phyloP scores from a whole-genome alignment of 1,140 invertebrate species.

The Panonychus citri region DNA sequence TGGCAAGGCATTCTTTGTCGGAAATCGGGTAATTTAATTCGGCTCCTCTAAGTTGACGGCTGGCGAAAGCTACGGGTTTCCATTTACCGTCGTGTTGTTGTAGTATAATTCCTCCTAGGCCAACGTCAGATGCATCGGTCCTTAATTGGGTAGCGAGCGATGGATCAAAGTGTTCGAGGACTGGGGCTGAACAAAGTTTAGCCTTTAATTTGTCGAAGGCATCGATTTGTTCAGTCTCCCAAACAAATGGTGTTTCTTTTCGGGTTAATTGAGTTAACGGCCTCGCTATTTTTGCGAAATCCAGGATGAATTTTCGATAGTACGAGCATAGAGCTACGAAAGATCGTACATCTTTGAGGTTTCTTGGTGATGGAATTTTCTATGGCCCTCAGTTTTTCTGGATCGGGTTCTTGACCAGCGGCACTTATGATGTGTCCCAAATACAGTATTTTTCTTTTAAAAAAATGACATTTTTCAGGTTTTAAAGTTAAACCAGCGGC shows the following conservation, averaged over 20 bases:
- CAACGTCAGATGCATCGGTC: background rate
- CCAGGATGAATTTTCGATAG: background rate
- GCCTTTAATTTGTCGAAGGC: background rate
- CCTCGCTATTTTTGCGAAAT: background rate
- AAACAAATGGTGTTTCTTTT: background rate
- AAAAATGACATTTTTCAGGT: slow-evolving; percentile 14
- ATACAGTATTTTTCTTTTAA: slow-evolving; percentile 4
- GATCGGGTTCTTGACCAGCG: background rate
- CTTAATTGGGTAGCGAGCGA: background rate
- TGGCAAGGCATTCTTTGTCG: too few species aligned
- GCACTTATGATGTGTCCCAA: slow-evolving; percentile 14
- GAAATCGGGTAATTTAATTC: slow-evolving; percentile 20
- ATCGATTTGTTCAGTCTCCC: background rate
- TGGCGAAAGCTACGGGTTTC: slow-evolving; percentile 21
- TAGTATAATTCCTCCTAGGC: background rate
- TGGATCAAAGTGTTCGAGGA: background rate
- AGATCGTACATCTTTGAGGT: background rate
- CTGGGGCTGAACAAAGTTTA: background rate
- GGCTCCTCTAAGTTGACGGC: slow-evolving; percentile 3
- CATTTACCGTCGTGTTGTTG: background rate
- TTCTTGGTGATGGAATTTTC: background rate
- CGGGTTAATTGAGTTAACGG: background rate
- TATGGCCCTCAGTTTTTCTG: background rate
- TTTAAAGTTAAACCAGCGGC: slow-evolving; percentile 14
- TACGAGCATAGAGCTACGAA: background rate